A percentile compares a stretch with the other conserved stretches of the same genome.
Evolutionary conservation across 2,797 vertebrate species (phyloP).

Genomic region (Arnoldichthys spilopterus): DNA sequence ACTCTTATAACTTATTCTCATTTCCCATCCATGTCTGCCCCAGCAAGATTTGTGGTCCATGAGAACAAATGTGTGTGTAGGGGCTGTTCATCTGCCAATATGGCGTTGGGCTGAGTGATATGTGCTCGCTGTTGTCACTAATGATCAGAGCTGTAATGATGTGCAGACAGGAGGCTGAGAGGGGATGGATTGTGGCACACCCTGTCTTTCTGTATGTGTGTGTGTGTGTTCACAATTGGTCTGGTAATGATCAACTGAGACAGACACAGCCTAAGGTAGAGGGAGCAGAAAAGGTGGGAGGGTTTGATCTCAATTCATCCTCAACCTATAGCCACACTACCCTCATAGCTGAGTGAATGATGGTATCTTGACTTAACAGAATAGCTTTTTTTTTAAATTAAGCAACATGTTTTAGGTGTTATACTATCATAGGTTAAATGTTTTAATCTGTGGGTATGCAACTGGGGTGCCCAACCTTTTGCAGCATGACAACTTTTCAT

Average conservation of each 20-base stretch:
- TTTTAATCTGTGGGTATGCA: no score
- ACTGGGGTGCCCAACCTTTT: no score
- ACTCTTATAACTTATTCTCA: constrained; percentile 1
- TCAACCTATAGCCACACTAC: neutral
- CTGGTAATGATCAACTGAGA: constrained; percentile 74
- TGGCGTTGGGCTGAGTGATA: constrained; percentile 79
- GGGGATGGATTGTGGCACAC: constrained; percentile 70
- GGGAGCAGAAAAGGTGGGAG: neutral
- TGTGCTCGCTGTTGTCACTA: constrained; percentile 79
- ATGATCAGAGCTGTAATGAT: constrained; percentile 83
- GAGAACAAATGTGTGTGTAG: constrained; percentile 65
- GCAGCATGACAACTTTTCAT: no score
- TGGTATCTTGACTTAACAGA: neutral
- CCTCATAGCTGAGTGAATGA: neutral
- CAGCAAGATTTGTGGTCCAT: constrained; percentile 71
- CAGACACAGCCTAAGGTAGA: constrained; percentile 70
- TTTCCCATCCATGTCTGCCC: constrained; percentile 42
- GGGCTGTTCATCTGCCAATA: constrained; percentile 81
- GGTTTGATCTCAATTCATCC: constrained; percentile 3
- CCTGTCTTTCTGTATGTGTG: constrained; percentile 23
- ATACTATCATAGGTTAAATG: neutral
- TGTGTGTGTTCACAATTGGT: constrained; percentile 62
- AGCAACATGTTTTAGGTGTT: neutral
- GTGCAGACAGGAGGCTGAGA: constrained; percentile 79
- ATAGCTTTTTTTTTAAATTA: neutral